A percentile compares a stretch with the other conserved stretches of the same genome.
phyloP scores from a whole-genome alignment of 2,888 invertebrate species.

The Stratiomys singularior region DNA sequence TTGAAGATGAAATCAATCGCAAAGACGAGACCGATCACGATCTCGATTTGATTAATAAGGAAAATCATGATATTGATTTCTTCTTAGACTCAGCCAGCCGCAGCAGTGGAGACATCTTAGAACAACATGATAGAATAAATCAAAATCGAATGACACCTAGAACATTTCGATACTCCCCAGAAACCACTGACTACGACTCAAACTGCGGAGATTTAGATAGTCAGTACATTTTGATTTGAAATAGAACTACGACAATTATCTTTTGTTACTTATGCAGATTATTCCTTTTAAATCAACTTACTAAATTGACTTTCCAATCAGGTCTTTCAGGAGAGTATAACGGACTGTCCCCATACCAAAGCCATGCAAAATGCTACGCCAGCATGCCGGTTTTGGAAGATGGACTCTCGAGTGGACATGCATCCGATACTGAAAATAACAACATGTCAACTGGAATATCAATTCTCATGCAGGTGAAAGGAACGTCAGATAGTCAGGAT shows the following conservation, averaged over 20 bases:
- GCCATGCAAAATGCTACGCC: conserved; percentile 75
- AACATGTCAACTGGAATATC: conserved; percentile 69
- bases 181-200: conserved; percentile 92
- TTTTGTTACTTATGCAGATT: no score
- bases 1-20: conserved; percentile 66
- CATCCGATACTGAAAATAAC: conserved; percentile 91
- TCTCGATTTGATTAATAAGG: conserved; percentile 54
- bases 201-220: conserved; percentile 85
- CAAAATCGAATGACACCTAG: conserved; percentile 71
- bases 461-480: conserved; percentile 64
- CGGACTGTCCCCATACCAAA: conserved; percentile 71
- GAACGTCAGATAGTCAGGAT: conserved; percentile 56
- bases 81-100: conserved; percentile 65
- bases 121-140: conserved; percentile 63
- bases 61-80: conserved; percentile 63
- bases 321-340: conserved; percentile 68
- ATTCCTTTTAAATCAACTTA: no score
- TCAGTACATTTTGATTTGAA: conserved; percentile 65
- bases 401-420: conserved; percentile 92
- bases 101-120: conserved; percentile 64
- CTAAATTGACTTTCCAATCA: conserved; percentile 52
- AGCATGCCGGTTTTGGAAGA: conserved; percentile 94
- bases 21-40: conserved; percentile 69
- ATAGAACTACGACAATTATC: neutral
- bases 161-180: conserved; percentile 90